A percentile compares a stretch with the other conserved stretches of the same genome.
Conservation (phyloP, 2,888 invertebrate genomes). For the Antitype chi region DNA sequence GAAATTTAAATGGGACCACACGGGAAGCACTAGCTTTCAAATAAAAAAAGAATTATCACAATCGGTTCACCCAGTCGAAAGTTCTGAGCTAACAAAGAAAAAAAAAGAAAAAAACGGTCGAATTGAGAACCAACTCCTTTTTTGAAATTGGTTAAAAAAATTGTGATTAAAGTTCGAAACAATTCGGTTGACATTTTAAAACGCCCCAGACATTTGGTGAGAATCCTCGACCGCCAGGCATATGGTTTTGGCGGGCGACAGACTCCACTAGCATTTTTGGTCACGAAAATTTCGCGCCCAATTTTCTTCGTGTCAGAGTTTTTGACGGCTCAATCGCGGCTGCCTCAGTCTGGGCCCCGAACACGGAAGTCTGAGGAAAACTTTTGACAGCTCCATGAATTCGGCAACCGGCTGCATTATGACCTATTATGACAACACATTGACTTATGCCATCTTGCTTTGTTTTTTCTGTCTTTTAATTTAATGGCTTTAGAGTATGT, state of each 20-base stretch:
- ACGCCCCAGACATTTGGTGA: constrained; percentile 77
- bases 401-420: constrained; percentile 58
- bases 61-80: too few species aligned
- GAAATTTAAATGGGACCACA: too few species aligned
- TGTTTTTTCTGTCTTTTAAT: constrained; percentile 55
- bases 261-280: constrained; percentile 76
- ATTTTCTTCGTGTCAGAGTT: constrained; percentile 84
- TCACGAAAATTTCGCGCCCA: constrained; percentile 87
- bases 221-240: constrained; percentile 81
- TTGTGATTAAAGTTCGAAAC: constrained; percentile 56
- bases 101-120: too few species aligned
- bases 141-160: too few species aligned
- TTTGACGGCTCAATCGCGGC: constrained; percentile 86
- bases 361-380: constrained; percentile 72
- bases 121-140: too few species aligned
- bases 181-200: constrained; percentile 74
- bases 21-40: too few species aligned
- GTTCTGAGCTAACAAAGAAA: too few species aligned
- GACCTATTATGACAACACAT: constrained; percentile 65
- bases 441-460: constrained; percentile 62
- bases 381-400: constrained; percentile 69
- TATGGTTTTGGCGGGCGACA: constrained; percentile 84
- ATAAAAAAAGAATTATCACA: too few species aligned
- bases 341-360: constrained; percentile 67
- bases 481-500: constrained; percentile 56